phyloP scores from a whole-genome alignment of 1,140 invertebrate species.

The Zaprionus inermis region DNA sequence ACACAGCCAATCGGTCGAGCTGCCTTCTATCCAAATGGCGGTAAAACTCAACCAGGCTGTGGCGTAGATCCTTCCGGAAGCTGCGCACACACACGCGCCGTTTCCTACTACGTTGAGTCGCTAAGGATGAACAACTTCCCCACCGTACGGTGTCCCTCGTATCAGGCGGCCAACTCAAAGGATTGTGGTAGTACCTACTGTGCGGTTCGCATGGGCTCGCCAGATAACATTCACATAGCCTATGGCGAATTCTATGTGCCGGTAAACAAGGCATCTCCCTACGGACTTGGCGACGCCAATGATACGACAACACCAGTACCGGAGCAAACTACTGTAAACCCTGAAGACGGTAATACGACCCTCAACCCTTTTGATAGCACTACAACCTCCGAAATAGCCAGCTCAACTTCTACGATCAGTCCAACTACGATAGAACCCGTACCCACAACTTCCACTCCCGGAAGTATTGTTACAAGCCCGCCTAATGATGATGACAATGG shows the following conservation, averaged over 20 bases:
- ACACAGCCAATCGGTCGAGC: constrained; percentile 59
- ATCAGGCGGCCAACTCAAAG: constrained; percentile 55
- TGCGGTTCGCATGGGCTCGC: constrained; percentile 55
- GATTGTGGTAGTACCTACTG: constrained; percentile 63
- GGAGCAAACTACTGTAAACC: neutral
- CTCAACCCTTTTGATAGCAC: neutral
- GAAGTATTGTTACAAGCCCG: constrained; percentile 9
- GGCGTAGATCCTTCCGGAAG: constrained; percentile 63
- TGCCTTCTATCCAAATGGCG: constrained; percentile 65
- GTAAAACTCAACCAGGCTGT: constrained; percentile 86
- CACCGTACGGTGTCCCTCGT: constrained; percentile 41
- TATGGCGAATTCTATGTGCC: constrained; percentile 66
- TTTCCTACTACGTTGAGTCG: constrained; percentile 75
- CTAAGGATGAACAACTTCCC: constrained; percentile 56
- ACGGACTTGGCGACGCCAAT: constrained; percentile 45
- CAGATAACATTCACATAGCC: constrained; percentile 40
- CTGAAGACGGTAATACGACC: neutral
- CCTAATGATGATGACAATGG: constrained; percentile 31
- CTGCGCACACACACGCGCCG: constrained; percentile 81
- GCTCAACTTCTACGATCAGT: neutral
- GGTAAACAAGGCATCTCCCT: constrained; percentile 51
- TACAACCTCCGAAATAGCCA: neutral
- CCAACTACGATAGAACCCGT: neutral
- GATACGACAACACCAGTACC: constrained; percentile 9
- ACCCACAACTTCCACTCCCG: neutral